Percentiles rank a stretch among this genome's conserved stretches.
Evolutionary conservation across 2,888 invertebrate species (phyloP).

Genomic region (Gisinianus flammeolus): DNA sequence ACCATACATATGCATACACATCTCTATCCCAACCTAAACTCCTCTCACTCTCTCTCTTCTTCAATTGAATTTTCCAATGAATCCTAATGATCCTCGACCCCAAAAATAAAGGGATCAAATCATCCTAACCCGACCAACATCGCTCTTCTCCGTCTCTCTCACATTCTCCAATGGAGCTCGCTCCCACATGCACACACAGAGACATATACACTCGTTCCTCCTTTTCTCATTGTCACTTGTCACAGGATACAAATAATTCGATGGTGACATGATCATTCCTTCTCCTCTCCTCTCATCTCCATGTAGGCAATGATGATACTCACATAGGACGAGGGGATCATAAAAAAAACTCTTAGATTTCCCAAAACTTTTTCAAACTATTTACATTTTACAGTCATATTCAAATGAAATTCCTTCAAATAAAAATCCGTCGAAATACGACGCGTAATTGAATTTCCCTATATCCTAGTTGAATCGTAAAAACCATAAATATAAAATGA

Average conservation of each 20-base stretch:
- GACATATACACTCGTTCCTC: not conserved
- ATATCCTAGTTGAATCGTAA: no score
- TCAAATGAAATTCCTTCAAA: not conserved
- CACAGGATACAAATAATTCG: not conserved
- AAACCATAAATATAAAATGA: no score
- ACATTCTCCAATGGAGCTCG: not conserved
- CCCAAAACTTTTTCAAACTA: not conserved
- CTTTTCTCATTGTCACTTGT: not conserved
- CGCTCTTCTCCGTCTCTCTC: constrained; percentile 18
- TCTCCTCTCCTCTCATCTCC: not conserved
- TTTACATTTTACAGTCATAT: no score
- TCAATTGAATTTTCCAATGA: constrained; percentile 60
- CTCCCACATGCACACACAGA: constrained; percentile 4
- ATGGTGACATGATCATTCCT: not conserved
- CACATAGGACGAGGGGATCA: not conserved
- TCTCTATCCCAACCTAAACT: not conserved
- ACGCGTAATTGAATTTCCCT: not conserved
- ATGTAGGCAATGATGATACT: not conserved
- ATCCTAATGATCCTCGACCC: constrained; percentile 59
- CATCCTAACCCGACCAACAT: constrained; percentile 57
- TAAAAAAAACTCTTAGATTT: not conserved
- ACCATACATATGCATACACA: not conserved
- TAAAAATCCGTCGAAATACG: not conserved
- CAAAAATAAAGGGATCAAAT: constrained; percentile 59
- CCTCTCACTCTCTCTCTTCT: constrained; percentile 30